Evolutionary conservation across 2,888 invertebrate species (phyloP), one percentile per base, ranked within the genome.

Genomic region (Callyntrura guangdongensis): DNA sequence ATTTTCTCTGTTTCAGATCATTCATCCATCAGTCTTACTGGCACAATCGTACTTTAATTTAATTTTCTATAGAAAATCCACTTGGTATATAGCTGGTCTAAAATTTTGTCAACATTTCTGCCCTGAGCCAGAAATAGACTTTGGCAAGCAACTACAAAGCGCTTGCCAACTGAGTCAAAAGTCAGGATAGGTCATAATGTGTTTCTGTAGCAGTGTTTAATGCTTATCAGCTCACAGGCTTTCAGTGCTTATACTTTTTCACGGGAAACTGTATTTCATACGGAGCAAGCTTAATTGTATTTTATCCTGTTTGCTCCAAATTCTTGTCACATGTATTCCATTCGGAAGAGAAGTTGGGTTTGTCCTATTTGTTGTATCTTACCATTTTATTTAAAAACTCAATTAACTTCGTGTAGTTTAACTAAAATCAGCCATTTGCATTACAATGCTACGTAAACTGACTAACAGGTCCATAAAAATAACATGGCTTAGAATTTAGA

Each of bases 131-230:
- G 89, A 83, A 84, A 89, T 89, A 89, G 77, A 89, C 74, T 74
- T 89, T 89, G 89, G 89, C 89, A 89, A 45, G 47, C 25, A 61
- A 74, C 22, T 17, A 27, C 11, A 74, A 27, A 45, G 49, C 25
- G 11, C 36, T 56, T 84, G 89, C 89, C 89, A 89, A 89, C 83
- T 89, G 64, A 89, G 89, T 84, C 89, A 89, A 47, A 84, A 89
- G 89, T 89, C 89, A 89, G 89, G 89, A 89, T 89, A 89, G 89
- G 89, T 89, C 89, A 72, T 89, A 83, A 47, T 83, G 53, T 14
- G 53, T 47, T 77, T 77, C 77, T 36, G 36, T 4, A 36, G 36
- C 36, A 36, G 6, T 36, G 36, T 36, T 36, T 2, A 36, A 36
- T 36, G 36, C 36, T 36, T 36, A 36, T 36, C 36, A 6, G 36